Evolutionary conservation across 2,888 invertebrate species (phyloP).

Genomic region (Bombyx huttoni): DNA sequence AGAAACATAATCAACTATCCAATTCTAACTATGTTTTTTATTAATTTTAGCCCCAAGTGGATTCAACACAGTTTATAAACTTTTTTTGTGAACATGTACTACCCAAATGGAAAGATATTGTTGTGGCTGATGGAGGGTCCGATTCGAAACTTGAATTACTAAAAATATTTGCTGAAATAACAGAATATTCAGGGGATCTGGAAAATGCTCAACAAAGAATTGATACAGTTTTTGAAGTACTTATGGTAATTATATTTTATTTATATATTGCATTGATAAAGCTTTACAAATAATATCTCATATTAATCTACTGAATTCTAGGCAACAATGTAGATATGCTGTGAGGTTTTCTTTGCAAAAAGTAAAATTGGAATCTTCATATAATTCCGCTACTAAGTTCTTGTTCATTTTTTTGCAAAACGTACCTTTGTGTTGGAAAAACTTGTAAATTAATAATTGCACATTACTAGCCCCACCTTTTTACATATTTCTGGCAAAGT

Average conservation of each 20-base stretch:
- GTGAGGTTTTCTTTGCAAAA: too few species aligned
- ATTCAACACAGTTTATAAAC: constrained; percentile 86
- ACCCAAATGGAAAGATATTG: constrained; percentile 79
- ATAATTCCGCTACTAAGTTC: too few species aligned
- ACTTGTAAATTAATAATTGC: too few species aligned
- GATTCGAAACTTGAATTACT: constrained; percentile 83
- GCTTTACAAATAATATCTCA: background rate
- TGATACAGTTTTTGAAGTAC: constrained; percentile 80
- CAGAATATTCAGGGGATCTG: constrained; percentile 81
- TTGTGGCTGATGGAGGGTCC: constrained; percentile 70
- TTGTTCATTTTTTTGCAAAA: too few species aligned
- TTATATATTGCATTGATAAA: background rate
- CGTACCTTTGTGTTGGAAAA: too few species aligned
- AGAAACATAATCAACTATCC: too few species aligned
- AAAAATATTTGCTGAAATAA: constrained; percentile 89
- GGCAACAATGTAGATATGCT: too few species aligned
- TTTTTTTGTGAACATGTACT: constrained; percentile 90
- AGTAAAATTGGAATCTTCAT: too few species aligned
- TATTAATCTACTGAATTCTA: too few species aligned
- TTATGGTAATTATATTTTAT: constrained; percentile 74
- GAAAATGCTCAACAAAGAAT: constrained; percentile 83
- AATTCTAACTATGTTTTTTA: constrained; percentile 6
- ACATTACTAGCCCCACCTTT: too few species aligned
- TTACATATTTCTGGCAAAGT: too few species aligned
- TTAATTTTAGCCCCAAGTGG: constrained; percentile 80